phyloP scores from a whole-genome alignment of 2,113 vertebrate genomes.

The Petrocephalus zakoni region DNA sequence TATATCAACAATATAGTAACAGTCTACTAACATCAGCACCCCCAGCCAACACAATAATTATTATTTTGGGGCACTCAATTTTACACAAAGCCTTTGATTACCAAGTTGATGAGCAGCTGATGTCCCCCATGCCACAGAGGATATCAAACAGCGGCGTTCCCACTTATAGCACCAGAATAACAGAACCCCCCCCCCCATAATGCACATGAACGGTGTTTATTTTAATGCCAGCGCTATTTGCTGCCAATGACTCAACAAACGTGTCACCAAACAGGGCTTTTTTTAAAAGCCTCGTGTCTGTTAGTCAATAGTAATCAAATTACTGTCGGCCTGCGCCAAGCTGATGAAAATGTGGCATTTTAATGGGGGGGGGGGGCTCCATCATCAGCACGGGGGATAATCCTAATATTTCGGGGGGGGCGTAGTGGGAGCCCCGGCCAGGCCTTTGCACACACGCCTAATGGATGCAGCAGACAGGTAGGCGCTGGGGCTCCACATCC shows the following conservation, averaged over 20 bases:
- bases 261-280: neutral
- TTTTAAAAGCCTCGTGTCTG: neutral
- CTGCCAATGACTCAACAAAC: conserved; percentile 2
- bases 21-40: neutral
- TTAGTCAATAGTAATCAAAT: conserved; percentile 6
- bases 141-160: neutral
- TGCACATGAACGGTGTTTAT: neutral
- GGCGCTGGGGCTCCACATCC: neutral
- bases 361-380: neutral
- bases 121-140: neutral
- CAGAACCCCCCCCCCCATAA: neutral
- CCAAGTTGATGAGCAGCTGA: neutral
- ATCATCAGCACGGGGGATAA: neutral
- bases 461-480: neutral
- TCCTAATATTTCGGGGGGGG: too few relatives aligned
- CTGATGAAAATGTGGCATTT: neutral
- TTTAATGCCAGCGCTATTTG: neutral
- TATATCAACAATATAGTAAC: neutral
- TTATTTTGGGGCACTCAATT: neutral
- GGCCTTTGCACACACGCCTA: neutral
- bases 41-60: too few relatives aligned
- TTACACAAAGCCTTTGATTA: neutral
- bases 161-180: neutral
- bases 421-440: neutral
- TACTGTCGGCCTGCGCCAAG: neutral